Evolutionary conservation across 1,140 invertebrate genomes (phyloP), one percentile per base, ranked within the genome.

Genomic region (Musca vetustissima): DNA sequence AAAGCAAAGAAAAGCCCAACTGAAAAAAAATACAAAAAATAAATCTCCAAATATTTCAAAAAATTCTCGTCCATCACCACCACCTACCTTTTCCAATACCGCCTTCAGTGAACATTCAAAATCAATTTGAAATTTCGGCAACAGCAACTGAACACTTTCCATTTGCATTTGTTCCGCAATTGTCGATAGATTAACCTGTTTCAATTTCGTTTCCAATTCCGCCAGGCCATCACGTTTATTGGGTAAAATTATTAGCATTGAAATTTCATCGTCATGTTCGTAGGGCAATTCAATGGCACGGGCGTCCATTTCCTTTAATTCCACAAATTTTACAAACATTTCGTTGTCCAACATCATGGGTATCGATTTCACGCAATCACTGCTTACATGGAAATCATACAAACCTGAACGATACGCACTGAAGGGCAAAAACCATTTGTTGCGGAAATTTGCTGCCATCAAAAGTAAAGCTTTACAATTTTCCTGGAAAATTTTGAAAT

Each of bases 101-200:
- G 73, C 71, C 15, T 74, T 72, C 64, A 80, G 59, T 57, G 75
- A 76, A 65, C 76, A 80, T 47, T 80, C 78, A 61, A 86, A 82
- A 81, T 92, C 89, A 50, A 92, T 84, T 74, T 88, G 90, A 74
- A 93, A 93, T 77, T 88, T 90, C 0, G 92, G 91, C 67, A 93
- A 71, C 55, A 79, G 70, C 4, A 92, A 79, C 59, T 83, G 75
- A 2, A 90, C 82, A 64, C 86, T 83, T 32, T 75, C 75, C 66
- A 75, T 73, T 13, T 75, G 72, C 49, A 79, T 73, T 7, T 55
- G 72, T 59, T 76, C 70, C 55, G 77, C 67, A 73, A 83, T 72
- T 47, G 75, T 74, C 13, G 70, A 73, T 47, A 89, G 70, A 55
- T 80, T 72, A 48, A 83, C 68, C 66, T 72, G 79, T 7, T 83